Evolutionary conservation across 2,113 vertebrate genomes (phyloP), one percentile per base, ranked within the genome.

Genomic region (Scartelaos histophorus): DNA sequence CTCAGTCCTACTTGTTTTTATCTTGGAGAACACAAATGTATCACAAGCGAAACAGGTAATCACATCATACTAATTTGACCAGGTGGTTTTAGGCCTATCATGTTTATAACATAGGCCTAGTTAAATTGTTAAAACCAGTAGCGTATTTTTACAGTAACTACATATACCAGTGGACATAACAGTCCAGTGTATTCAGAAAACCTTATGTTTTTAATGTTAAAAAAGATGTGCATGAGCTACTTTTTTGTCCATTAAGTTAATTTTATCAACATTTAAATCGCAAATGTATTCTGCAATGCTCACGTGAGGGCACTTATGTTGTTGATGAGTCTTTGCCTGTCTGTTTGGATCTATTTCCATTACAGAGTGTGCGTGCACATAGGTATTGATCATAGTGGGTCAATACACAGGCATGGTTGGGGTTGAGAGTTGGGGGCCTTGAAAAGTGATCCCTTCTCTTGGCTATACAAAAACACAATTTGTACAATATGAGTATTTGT

Each of bases 321-420:
- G 56, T 57, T 71, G 19, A 62, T 45, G 66, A 53, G 49, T 79
- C 56, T 11, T 51, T 54, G 51, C 71, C 70, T 71, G 65, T 72
- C 53, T 70, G 46, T 74, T 47, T 47, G 70, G 13, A 69, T 84
- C 66, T 69, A 53, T 76, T 82, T 67, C 56, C 65, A 78, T 64
- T 53, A 25, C 57, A 58, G 70, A 53, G 67, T 6, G 16, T 58
- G 60, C 47, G 43, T 3, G 21, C 49, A 62, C 60, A 76, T 75
- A 65, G 69, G 47, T 81, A 88, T 78, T 71, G 80, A 83, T 84
- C 67, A 68, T 25, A 71, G 35, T 67, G 49, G 47, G 66, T 87
- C 56, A 13, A 83, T 77, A 69, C 66, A 9, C 66, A 76, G 67
- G 46, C 66, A 81, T 79, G 61, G 65, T 34, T 81, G 43, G 76